Conservation (phyloP, 2,797 vertebrate species). For the Myotis findleyi region DNA sequence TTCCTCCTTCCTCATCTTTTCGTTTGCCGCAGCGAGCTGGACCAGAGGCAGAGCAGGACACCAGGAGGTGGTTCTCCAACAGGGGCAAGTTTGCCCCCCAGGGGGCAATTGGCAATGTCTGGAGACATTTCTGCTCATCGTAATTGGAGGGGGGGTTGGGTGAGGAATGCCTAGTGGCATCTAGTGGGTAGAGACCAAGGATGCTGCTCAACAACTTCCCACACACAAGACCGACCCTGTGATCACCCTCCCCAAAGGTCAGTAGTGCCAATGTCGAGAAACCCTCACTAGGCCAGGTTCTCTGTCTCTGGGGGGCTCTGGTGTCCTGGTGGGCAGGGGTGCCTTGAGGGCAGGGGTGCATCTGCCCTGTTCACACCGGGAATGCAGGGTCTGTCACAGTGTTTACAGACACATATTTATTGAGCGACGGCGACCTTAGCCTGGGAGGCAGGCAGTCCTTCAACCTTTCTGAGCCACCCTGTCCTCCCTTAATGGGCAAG, state of each 20-base stretch:
- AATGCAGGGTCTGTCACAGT: neutral
- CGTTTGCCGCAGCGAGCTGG: constrained; percentile 19
- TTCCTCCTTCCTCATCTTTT: neutral
- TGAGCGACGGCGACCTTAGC: neutral
- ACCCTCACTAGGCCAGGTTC: neutral
- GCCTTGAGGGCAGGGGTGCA: neutral
- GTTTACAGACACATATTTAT: neutral
- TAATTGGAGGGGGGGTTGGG: neutral
- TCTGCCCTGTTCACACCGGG: neutral
- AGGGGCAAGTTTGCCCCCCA: neutral
- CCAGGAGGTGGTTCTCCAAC: neutral
- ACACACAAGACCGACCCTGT: neutral
- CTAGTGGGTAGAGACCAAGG: neutral
- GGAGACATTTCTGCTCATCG: neutral
- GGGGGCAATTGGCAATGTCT: neutral
- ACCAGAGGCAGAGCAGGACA: neutral
- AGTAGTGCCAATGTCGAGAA: neutral
- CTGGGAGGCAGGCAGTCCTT: neutral
- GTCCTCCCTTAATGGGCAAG: neutral
- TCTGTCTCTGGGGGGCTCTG: neutral
- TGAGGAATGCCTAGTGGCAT: neutral
- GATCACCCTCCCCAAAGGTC: neutral
- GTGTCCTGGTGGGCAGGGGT: neutral
- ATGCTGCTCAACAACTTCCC: neutral
- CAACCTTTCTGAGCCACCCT: neutral